phyloP scores from a whole-genome alignment of 2,888 invertebrate species.

The Campopleginae sp. region DNA sequence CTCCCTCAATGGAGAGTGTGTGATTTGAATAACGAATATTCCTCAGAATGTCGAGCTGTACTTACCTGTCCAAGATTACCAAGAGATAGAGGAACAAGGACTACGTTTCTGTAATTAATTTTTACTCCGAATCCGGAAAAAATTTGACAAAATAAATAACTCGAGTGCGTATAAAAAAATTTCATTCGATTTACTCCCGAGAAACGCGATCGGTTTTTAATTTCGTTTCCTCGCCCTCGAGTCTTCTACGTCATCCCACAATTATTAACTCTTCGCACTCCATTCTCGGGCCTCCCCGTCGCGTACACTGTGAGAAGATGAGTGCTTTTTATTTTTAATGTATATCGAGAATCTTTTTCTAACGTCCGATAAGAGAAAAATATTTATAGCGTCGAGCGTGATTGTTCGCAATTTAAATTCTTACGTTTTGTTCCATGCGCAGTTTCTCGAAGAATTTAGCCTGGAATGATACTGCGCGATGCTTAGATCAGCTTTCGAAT shows the following conservation, averaged over 20 bases:
- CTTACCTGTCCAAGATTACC: conserved; percentile 45
- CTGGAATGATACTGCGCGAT: background rate
- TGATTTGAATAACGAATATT: conserved; percentile 46
- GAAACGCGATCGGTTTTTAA: conserved; percentile 16
- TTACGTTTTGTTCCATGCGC: background rate
- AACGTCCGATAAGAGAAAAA: background rate
- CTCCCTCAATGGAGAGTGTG: background rate
- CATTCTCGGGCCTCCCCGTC: background rate
- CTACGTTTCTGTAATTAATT: conserved; percentile 36
- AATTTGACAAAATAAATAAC: background rate
- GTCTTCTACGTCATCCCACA: conserved; percentile 10
- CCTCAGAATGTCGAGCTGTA: conserved; percentile 8
- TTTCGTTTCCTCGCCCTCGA: background rate
- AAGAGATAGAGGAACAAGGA: conserved; percentile 2
- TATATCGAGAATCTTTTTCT: background rate
- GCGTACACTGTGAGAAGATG: background rate
- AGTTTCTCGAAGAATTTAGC: background rate
- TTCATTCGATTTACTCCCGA: background rate
- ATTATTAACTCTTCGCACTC: background rate
- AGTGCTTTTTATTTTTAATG: background rate
- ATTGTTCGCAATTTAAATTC: background rate
- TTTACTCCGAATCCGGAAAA: conserved; percentile 1
- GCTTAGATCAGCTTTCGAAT: conserved; percentile 9
- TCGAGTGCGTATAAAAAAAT: background rate
- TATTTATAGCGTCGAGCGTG: background rate